These are phyloP conservation scores for Bryconaethiops microstoma DNA, from an alignment of 2,797 vertebrate species.

Conservation along the genomic window DNA sequence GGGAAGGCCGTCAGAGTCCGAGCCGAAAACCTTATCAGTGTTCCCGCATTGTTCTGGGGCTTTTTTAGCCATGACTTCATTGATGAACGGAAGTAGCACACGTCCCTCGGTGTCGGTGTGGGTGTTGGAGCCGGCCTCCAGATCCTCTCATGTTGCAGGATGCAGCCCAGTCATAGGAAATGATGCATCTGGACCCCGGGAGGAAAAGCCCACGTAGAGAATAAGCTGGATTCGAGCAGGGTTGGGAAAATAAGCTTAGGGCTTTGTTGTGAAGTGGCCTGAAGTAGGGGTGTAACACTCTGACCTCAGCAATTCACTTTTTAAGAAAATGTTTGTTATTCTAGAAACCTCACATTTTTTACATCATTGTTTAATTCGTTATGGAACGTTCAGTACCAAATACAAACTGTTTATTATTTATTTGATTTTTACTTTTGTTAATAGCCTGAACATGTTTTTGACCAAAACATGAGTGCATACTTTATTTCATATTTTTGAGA, in stretches of 20 bases:
- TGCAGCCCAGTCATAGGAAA: conserved; percentile 73
- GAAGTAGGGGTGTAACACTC: conserved; percentile 3
- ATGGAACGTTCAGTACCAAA: no score
- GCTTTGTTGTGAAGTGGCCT: conserved; percentile 22
- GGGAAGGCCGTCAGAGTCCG: conserved; percentile 33
- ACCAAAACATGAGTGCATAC: neutral
- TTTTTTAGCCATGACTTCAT: conserved; percentile 57
- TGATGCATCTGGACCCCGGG: conserved; percentile 65
- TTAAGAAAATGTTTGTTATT: no score
- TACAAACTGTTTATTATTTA: neutral
- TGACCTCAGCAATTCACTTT: neutral
- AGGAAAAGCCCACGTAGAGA: conserved; percentile 67
- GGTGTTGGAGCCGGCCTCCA: conserved; percentile 45
- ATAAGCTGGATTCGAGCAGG: conserved; percentile 60
- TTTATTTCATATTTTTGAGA: neutral
- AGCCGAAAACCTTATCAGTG: conserved; percentile 45
- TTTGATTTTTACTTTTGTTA: neutral
- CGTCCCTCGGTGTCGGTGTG: conserved; percentile 56
- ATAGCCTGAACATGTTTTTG: neutral
- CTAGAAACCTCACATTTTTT: no score
- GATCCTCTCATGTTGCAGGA: conserved; percentile 68
- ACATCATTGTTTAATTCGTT: no score
- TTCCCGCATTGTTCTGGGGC: conserved; percentile 54
- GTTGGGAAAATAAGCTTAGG: conserved; percentile 51
- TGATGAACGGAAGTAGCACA: conserved; percentile 60